A percentile compares a stretch with the other conserved stretches of the same genome.
Evolutionary conservation across 2,888 invertebrate genomes (phyloP).

Genomic region (Drosophila nr. perissopoda): DNA sequence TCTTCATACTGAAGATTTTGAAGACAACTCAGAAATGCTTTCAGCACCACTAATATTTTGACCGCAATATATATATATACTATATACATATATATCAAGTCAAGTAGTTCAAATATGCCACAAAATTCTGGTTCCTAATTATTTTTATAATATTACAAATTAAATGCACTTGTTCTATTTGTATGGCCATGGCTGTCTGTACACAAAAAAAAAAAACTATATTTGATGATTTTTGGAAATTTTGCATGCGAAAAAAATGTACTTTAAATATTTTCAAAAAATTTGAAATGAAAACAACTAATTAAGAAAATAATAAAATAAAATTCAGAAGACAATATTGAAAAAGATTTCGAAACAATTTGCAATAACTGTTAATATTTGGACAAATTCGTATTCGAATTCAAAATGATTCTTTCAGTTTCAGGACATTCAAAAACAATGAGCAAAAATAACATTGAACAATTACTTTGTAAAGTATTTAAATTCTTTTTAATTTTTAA

Average conservation of each 20-base stretch:
- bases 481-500: no score
- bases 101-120: not conserved
- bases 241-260: no score
- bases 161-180: not conserved
- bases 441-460: no score
- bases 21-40: not conserved
- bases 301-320: not conserved
- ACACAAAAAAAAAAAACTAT: not conserved
- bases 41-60: not conserved
- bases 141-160: no score
- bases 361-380: not conserved
- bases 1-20: not conserved
- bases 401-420: no score
- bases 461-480: no score
- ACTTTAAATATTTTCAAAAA: not conserved
- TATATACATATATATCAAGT: not conserved
- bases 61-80: no score
- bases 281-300: not conserved
- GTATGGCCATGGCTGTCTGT: not conserved
- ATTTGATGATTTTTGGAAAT: no score
- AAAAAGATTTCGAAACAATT: not conserved
- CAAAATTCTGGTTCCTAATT: no score
- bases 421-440: no score
- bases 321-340: not conserved
- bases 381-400: no score